Percentiles rank a stretch among this genome's conserved stretches.
Evolutionary conservation across 2,888 invertebrate genomes (phyloP).

Genomic region (Amiota mariae): DNA sequence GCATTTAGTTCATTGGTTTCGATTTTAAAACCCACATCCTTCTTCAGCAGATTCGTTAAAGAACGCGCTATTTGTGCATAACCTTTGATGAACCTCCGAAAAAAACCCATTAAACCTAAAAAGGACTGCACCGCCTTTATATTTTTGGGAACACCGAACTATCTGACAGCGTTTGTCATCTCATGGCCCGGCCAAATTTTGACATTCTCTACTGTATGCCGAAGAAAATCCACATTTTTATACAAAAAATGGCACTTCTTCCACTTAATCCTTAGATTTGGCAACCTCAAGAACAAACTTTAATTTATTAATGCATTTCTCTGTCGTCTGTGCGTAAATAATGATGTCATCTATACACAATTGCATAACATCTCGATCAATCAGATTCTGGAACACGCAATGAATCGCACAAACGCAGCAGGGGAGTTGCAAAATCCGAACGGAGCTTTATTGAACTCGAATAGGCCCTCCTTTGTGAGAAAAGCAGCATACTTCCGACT

Average conservation of each 20-base stretch:
- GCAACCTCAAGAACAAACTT: neutral
- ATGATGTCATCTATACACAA: slow-evolving; percentile 43
- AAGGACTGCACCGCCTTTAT: too few species aligned
- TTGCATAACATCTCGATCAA: slow-evolving; percentile 29
- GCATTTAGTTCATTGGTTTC: too few species aligned
- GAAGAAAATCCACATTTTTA: slow-evolving; percentile 26
- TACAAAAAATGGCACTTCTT: too few species aligned
- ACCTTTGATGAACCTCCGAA: too few species aligned
- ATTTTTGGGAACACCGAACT: slow-evolving; percentile 35
- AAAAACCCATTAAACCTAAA: too few species aligned
- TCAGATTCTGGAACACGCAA: slow-evolving; percentile 38
- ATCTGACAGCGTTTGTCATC: neutral
- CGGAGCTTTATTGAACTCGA: slow-evolving; percentile 19
- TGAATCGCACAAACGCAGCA: slow-evolving; percentile 19
- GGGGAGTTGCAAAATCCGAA: slow-evolving; percentile 27
- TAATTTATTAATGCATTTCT: slow-evolving; percentile 38
- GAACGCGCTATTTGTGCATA: too few species aligned
- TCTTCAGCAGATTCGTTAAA: too few species aligned
- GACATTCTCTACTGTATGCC: slow-evolving; percentile 32
- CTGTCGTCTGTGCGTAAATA: too few species aligned
- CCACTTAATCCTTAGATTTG: slow-evolving; percentile 14
- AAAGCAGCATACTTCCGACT: slow-evolving; percentile 33
- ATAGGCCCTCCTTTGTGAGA: slow-evolving; percentile 8
- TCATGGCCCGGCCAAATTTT: slow-evolving; percentile 33
- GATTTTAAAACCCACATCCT: too few species aligned